A percentile compares a stretch with the other conserved stretches of the same genome.
Evolutionary conservation across 1,140 invertebrate genomes (phyloP).

Genomic region (Bactericera cockerelli): DNA sequence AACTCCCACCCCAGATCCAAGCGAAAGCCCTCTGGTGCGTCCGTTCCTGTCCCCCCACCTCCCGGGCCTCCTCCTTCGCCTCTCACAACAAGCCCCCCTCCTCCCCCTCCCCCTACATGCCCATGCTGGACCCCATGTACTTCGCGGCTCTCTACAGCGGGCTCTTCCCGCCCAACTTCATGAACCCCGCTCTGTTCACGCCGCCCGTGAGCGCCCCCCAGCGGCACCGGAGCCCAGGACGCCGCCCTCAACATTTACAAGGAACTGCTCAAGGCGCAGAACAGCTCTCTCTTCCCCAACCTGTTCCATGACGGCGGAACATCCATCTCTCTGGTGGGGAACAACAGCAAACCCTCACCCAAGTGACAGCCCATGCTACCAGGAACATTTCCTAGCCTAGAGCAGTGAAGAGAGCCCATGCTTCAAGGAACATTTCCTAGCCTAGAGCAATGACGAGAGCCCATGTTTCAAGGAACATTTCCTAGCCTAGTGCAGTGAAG

Average conservation of each 20-base stretch:
- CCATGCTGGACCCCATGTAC: conserved; percentile 29
- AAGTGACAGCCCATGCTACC: conserved; percentile 19
- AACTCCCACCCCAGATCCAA: conserved; percentile 16
- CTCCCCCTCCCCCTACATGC: conserved; percentile 18
- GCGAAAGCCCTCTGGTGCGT: conserved; percentile 9
- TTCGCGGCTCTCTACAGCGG: conserved; percentile 31
- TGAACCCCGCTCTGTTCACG: neutral
- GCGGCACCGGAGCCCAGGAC: conserved; percentile 24
- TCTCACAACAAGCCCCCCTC: conserved; percentile 8
- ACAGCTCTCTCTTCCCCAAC: conserved; percentile 14
- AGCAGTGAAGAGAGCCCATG: too few species aligned
- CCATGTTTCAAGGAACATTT: too few species aligned
- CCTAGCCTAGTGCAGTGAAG: too few species aligned
- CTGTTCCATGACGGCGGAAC: conserved; percentile 21
- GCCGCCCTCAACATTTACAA: conserved; percentile 32
- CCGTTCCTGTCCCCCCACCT: neutral
- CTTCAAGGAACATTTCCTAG: too few species aligned
- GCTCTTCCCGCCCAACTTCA: conserved; percentile 25
- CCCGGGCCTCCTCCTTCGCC: neutral
- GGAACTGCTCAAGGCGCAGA: conserved; percentile 24
- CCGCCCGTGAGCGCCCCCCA: conserved; percentile 6
- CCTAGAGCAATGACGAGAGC: too few species aligned
- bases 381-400: neutral
- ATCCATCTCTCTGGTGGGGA: conserved; percentile 22
- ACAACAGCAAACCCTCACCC: conserved; percentile 17